A percentile compares a stretch with the other conserved stretches of the same genome.
Conservation (phyloP, 1,140 invertebrate species). For the Lerema accius region DNA sequence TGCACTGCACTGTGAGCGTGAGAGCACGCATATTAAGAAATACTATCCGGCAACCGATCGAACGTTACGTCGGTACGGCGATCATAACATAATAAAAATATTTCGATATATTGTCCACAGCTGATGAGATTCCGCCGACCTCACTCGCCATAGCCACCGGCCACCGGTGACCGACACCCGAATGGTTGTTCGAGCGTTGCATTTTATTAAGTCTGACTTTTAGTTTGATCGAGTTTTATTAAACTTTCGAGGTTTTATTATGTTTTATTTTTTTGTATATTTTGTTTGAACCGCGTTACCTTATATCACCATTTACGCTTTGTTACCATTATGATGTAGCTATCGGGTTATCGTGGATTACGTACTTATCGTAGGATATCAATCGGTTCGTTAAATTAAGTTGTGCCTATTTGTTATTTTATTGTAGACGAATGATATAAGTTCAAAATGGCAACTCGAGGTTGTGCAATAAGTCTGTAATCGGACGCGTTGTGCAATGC, state of each 20-base stretch:
- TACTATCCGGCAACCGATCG: constrained; percentile 42
- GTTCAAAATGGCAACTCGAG: constrained; percentile 42
- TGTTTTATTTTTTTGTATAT: constrained; percentile 60
- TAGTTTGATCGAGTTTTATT: constrained; percentile 56
- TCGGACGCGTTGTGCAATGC: constrained; percentile 58
- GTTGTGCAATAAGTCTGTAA: constrained; percentile 65
- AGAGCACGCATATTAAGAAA: constrained; percentile 51
- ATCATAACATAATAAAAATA: constrained; percentile 59
- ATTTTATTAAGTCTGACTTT: constrained; percentile 70
- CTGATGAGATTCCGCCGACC: constrained; percentile 52
- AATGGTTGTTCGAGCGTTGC: constrained; percentile 60
- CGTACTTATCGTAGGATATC: constrained; percentile 42
- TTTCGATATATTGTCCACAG: constrained; percentile 39
- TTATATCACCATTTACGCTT: constrained; percentile 71
- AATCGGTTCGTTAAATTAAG: constrained; percentile 35
- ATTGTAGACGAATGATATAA: constrained; percentile 55
- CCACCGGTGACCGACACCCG: constrained; percentile 50
- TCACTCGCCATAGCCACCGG: constrained; percentile 48
- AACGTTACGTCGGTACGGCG: constrained; percentile 49
- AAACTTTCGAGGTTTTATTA: constrained; percentile 38
- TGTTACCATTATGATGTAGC: constrained; percentile 71
- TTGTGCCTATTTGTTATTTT: constrained; percentile 65
- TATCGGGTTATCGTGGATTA: constrained; percentile 46
- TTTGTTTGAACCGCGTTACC: constrained; percentile 67
- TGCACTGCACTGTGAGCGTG: constrained; percentile 46